phyloP scores from a whole-genome alignment of 2,888 invertebrate species.

The Barypeithes pellucidus region DNA sequence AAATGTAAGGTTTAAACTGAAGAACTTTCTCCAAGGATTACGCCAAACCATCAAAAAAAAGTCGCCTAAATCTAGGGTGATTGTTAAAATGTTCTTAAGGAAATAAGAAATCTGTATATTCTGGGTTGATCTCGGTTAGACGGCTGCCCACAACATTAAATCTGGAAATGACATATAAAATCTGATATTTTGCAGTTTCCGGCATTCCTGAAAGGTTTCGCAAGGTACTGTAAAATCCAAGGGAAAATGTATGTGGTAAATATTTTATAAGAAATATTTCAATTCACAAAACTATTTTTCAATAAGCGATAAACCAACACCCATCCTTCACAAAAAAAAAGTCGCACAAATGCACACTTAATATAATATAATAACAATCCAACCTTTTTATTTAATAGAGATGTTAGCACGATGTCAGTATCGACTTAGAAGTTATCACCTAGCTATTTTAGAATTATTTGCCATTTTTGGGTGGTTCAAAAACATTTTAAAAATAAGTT shows the following conservation, averaged over 20 bases:
- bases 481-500: too few species aligned
- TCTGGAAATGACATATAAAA: conserved; percentile 69
- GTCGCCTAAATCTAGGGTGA: conserved; percentile 41
- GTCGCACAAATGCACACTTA: too few species aligned
- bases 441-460: too few species aligned
- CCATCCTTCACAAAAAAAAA: too few species aligned
- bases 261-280: not conserved
- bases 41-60: conserved; percentile 29
- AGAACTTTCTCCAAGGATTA: conserved; percentile 21
- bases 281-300: not conserved
- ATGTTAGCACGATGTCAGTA: too few species aligned
- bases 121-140: conserved; percentile 48
- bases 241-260: not conserved
- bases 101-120: conserved; percentile 42
- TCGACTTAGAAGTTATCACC: too few species aligned
- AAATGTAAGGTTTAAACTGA: conserved; percentile 35
- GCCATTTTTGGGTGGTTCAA: too few species aligned
- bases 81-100: conserved; percentile 37
- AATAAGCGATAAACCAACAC: too few species aligned
- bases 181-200: conserved; percentile 66
- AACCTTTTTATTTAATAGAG: too few species aligned
- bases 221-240: conserved; percentile 37
- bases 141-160: conserved; percentile 59
- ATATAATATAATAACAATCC: too few species aligned
- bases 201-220: conserved; percentile 37